phyloP scores from a whole-genome alignment of 2,797 vertebrate genomes.

The Masticophis lateralis region DNA sequence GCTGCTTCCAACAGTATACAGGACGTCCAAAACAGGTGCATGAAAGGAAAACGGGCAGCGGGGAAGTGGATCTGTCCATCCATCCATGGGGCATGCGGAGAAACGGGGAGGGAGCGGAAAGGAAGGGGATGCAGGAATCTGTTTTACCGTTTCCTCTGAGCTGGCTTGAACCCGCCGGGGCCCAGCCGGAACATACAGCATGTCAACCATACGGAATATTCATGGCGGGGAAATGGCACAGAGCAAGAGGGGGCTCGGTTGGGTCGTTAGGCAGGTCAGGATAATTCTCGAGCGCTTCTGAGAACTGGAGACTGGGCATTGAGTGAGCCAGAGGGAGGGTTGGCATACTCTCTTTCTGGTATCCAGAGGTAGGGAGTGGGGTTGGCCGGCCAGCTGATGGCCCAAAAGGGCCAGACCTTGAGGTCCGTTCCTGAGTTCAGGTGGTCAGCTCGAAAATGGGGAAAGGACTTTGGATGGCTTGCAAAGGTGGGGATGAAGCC shows the following conservation, averaged over 20 bases:
- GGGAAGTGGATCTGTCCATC: conserved; percentile 28
- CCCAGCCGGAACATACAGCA: neutral
- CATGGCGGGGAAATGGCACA: neutral
- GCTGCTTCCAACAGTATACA: conserved; percentile 53
- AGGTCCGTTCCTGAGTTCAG: neutral
- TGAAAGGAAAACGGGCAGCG: conserved; percentile 56
- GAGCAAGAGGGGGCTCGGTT: too few relatives aligned
- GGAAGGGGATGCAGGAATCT: conserved; percentile 2
- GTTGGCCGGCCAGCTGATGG: too few relatives aligned
- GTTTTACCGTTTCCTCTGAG: neutral
- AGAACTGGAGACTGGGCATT: neutral
- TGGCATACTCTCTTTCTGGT: too few relatives aligned
- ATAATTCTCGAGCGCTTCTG: neutral
- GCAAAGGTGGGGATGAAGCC: neutral
- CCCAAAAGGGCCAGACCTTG: neutral
- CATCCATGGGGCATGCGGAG: conserved; percentile 70
- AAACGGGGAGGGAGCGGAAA: neutral
- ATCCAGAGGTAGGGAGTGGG: neutral
- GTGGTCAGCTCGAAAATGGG: neutral
- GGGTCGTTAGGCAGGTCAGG: neutral
- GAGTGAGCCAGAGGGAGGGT: neutral
- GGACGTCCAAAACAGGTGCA: conserved; percentile 62
- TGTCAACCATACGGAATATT: neutral
- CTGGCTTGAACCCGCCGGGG: conserved; percentile 2
- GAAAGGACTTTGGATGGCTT: neutral